phyloP scores from a whole-genome alignment of 2,888 invertebrate species.

The Xanthia togata region DNA sequence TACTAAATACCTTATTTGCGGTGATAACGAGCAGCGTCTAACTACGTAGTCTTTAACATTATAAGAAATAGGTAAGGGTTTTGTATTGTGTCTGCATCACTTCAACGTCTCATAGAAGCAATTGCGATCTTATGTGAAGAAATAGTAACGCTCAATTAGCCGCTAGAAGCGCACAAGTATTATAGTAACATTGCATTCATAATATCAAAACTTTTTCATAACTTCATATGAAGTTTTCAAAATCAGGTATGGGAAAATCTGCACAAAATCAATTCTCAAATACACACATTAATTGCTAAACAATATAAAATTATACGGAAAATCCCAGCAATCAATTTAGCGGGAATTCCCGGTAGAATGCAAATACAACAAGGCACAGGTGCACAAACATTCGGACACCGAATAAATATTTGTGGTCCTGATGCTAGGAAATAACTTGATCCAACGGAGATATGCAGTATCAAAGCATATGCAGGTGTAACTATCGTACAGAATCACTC shows the following conservation, averaged over 20 bases:
- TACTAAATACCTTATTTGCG: neutral
- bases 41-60: no score
- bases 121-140: no score
- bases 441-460: neutral
- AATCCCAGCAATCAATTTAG: neutral
- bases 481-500: neutral
- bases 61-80: neutral
- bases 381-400: constrained; percentile 17
- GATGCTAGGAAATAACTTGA: neutral
- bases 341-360: neutral
- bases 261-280: neutral
- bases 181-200: neutral
- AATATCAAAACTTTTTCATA: neutral
- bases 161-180: no score
- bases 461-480: neutral
- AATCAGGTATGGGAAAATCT: neutral
- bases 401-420: constrained; percentile 2
- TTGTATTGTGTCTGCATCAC: no score
- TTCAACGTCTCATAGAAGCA: no score
- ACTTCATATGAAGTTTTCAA: neutral
- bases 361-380: constrained; percentile 18
- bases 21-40: neutral
- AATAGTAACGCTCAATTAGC: neutral
- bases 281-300: neutral
- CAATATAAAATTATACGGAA: neutral